Percentiles rank a stretch among this genome's conserved stretches.
These are phyloP conservation scores for Hydrozoanthus gracilis DNA, from an alignment of 92 coral and sea anemone species.

Conservation along the genomic window DNA sequence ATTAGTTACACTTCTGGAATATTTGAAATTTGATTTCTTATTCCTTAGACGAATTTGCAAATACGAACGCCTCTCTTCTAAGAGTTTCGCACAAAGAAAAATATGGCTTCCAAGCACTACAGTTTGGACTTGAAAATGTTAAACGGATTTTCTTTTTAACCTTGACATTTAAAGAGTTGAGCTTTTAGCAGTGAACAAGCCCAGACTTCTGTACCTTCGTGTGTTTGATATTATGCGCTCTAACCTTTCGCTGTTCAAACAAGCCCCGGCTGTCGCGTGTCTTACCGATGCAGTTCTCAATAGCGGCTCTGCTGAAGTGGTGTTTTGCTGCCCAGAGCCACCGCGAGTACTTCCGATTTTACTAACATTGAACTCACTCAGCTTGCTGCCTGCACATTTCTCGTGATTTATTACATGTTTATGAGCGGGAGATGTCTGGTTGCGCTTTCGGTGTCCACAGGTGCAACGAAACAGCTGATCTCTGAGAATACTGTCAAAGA, in stretches of 20 bases:
- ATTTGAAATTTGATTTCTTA: too few relatives aligned
- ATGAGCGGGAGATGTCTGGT: conserved; percentile 57
- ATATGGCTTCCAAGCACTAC: too few relatives aligned
- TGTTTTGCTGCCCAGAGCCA: conserved; percentile 13
- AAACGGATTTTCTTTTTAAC: not conserved
- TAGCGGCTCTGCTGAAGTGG: conserved; percentile 73
- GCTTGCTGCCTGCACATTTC: conserved; percentile 79
- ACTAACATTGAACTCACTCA: conserved; percentile 91
- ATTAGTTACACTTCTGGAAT: too few relatives aligned
- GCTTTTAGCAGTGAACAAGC: conserved; percentile 84
- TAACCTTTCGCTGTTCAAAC: conserved; percentile 80
- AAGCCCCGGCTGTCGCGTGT: conserved; percentile 68
- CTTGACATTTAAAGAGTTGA: conserved; percentile 61
- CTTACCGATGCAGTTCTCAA: conserved; percentile 61
- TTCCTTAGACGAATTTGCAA: too few relatives aligned
- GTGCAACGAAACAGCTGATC: conserved; percentile 84
- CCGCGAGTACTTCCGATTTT: conserved; percentile 63
- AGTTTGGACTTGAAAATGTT: too few relatives aligned
- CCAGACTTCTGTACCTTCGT: conserved; percentile 90
- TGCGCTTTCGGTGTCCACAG: conserved; percentile 46
- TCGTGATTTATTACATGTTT: conserved; percentile 69
- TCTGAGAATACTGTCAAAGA: conserved; percentile 90
- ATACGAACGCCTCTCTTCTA: too few relatives aligned
- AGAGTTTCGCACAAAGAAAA: too few relatives aligned
- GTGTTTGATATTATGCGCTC: conserved; percentile 89